Conservation (phyloP, 2,797 vertebrate genomes). For the Tangara arthus region DNA sequence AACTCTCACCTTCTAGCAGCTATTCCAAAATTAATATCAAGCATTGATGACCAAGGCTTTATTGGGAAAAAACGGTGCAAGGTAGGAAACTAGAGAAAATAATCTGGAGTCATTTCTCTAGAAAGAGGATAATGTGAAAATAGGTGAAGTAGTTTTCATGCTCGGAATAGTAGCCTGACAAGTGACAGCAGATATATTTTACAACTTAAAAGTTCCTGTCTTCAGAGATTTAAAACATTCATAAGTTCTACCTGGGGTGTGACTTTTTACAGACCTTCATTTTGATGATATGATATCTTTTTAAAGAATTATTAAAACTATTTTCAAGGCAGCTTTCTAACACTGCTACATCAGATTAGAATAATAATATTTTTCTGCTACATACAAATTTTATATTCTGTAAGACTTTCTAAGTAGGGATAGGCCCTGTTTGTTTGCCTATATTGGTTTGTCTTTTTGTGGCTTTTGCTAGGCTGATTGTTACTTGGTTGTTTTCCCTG, state of each 20-base stretch:
- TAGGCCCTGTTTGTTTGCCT: not conserved
- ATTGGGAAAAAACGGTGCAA: not conserved
- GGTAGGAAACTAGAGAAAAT: not conserved
- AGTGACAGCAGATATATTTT: not conserved
- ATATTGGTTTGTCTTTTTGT: not conserved
- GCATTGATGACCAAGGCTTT: not conserved
- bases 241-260: not conserved
- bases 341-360: not conserved
- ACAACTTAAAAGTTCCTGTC: not conserved
- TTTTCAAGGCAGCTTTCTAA: not conserved
- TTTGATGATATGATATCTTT: not conserved
- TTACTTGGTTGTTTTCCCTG: not conserved
- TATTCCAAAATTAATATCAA: not conserved
- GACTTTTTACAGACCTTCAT: not conserved
- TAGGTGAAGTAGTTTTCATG: not conserved
- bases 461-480: not conserved
- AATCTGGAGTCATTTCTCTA: not conserved
- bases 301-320: not conserved
- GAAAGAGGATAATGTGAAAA: not conserved
- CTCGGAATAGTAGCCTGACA: not conserved
- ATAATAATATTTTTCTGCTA: not conserved
- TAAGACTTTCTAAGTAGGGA: not conserved
- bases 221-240: not conserved
- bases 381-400: not conserved
- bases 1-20: not conserved